A percentile compares a stretch with the other conserved stretches of the same genome.
These are phyloP conservation scores for Leptinotarsa juncta DNA, from an alignment of 2,888 invertebrate genomes.

Conservation along the genomic window DNA sequence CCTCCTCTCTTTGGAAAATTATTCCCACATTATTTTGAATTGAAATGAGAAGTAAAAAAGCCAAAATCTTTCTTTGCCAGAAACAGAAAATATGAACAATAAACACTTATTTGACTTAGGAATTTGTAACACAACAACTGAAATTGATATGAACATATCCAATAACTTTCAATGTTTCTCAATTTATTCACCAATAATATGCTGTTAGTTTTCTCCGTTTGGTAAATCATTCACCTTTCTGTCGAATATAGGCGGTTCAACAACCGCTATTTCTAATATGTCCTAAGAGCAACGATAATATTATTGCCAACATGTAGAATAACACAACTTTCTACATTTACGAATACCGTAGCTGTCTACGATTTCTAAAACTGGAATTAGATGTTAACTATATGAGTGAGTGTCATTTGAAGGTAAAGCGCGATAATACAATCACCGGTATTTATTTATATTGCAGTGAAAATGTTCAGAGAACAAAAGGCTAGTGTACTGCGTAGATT, in stretches of 20 bases:
- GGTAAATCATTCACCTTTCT: no score
- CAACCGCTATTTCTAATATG: neutral
- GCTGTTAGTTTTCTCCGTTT: no score
- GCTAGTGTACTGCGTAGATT: neutral
- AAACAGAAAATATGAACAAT: no score
- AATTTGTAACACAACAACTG: no score
- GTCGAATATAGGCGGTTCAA: neutral
- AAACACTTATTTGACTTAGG: no score
- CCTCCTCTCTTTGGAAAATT: no score
- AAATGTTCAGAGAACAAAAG: neutral
- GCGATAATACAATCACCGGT: neutral
- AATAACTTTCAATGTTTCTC: neutral
- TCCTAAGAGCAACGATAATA: neutral
- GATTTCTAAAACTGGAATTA: conserved; percentile 4
- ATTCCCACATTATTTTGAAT: no score
- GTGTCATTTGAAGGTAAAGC: neutral
- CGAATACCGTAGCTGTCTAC: neutral
- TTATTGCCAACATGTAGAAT: neutral
- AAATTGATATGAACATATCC: no score
- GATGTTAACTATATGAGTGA: neutral
- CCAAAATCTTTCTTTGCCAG: no score
- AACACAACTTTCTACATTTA: neutral
- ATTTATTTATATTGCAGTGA: neutral
- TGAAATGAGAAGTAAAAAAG: no score
- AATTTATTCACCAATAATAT: neutral